Evolutionary conservation across 1,140 invertebrate genomes (phyloP), one percentile per base, ranked within the genome.

Genomic region (Anagrus nilaparvatae): DNA sequence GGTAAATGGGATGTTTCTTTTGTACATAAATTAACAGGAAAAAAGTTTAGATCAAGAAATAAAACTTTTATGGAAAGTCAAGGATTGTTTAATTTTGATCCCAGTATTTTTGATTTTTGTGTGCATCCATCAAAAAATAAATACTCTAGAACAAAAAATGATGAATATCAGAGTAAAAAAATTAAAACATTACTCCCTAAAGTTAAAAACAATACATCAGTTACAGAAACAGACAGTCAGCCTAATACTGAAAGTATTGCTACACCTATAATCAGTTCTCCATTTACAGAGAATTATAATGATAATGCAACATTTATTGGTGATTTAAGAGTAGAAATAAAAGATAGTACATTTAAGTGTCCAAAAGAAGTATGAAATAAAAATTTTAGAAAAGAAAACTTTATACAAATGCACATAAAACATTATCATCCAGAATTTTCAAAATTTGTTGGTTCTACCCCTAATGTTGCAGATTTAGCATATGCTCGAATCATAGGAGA

Each of bases 341-440:
- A 81, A 31, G 75, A 84, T 25, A 80, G 79, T 50, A 65, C 78
- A 6, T 77, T 82, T 32, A 76, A 80, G 17, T 95, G 90, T 63
- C 82, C 82, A 0, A 81, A 84, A 36, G 78, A 84, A 37, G 80
- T 77, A 5, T 94, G 90, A 58, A 76, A 73, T 9, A 94, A 94
- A 65, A 83, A 79, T 44, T 94, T 91, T 60, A 71, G 90, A 13
- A 92, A 90, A 57, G 87, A 91, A 52, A 88, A 84, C 50, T 72
- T 92, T 18, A 64, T 93, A 2, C 78, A 84, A 60, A 89, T 91
- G 78, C 87, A 91, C 53, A 81, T 90, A 9, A 88, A 89, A 52
- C 86, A 90, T 62, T 90, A 90, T 55, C 87, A 91, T 65, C 75
- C 78, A 3, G 84, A 88, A 47, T 73, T 84, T 46, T 76, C 74